Percentiles rank a stretch among this genome's conserved stretches.
Evolutionary conservation across 2,113 vertebrate species (phyloP).

Genomic region (Amblyornis subalaris): DNA sequence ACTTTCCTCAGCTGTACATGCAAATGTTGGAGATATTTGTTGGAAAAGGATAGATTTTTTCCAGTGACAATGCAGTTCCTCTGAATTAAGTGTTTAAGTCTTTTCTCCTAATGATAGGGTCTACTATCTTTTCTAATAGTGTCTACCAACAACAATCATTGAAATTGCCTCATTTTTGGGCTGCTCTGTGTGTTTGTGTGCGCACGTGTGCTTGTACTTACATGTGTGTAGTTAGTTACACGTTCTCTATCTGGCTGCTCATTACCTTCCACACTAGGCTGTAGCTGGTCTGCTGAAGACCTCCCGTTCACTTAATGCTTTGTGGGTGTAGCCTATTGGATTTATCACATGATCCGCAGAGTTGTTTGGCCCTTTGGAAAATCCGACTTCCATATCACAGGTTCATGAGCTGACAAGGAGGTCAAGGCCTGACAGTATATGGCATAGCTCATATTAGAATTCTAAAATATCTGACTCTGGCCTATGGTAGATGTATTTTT

Average conservation of each 20-base stretch:
- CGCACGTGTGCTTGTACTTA: accelerated
- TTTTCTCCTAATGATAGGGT: neutral
- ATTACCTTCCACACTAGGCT: neutral
- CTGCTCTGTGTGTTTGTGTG: neutral
- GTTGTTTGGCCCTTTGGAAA: neutral
- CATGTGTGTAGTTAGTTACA: neutral
- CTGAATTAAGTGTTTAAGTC: neutral
- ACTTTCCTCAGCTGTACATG: neutral
- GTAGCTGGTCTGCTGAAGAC: neutral
- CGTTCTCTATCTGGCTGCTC: neutral
- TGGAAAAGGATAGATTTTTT: accelerated
- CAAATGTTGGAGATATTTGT: neutral
- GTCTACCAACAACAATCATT: neutral
- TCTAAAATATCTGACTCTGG: neutral
- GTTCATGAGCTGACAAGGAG: neutral
- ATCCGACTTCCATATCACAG: neutral
- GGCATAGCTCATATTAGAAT: neutral
- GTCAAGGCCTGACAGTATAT: neutral
- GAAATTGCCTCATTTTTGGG: neutral
- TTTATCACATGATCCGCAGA: neutral
- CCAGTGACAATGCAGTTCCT: neutral
- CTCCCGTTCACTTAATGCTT: neutral
- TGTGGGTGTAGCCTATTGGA: neutral
- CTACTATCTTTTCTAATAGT: neutral
- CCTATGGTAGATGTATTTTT: accelerated